A percentile compares a stretch with the other conserved stretches of the same genome.
These are phyloP conservation scores for Latrodectus geometricus DNA, from an alignment of 1,140 invertebrate genomes.

Conservation along the genomic window DNA sequence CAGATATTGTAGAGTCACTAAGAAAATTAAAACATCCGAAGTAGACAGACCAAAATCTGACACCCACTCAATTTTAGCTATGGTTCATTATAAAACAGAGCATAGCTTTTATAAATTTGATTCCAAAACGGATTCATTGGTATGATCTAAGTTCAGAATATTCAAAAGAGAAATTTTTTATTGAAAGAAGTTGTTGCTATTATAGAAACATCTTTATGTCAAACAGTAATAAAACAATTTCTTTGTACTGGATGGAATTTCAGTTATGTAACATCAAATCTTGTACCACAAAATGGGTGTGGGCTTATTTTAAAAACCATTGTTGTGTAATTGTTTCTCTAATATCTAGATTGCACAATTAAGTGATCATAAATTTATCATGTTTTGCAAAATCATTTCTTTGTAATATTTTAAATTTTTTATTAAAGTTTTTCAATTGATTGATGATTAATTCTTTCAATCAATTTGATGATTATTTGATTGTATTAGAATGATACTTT, in stretches of 20 bases:
- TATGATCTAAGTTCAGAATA: constrained; percentile 60
- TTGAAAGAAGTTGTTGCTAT: constrained; percentile 41
- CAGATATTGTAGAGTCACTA: constrained; percentile 33
- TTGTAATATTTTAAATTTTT: no score
- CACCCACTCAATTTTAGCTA: constrained; percentile 33
- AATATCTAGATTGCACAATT: constrained; percentile 37
- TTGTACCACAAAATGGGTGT: constrained; percentile 15
- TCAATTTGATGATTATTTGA: no score
- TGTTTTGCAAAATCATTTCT: no score
- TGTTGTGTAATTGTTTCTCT: constrained; percentile 20
- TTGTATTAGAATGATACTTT: no score
- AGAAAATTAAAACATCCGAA: constrained; percentile 53
- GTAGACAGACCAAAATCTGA: constrained; percentile 49
- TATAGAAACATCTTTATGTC: constrained; percentile 50
- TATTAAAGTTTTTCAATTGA: no score
- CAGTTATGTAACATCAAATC: constrained; percentile 27
- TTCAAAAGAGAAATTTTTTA: constrained; percentile 56
- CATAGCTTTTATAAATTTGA: constrained; percentile 55
- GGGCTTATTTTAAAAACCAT: constrained; percentile 11
- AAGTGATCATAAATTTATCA: no score
- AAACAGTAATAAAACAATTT: constrained; percentile 45
- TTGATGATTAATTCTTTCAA: no score
- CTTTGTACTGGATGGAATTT: constrained; percentile 50
- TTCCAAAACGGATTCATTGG: constrained; percentile 48
- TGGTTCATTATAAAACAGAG: constrained; percentile 58